These are phyloP conservation scores for Electrona antarctica DNA, from an alignment of 2,113 vertebrate genomes.

Conservation along the genomic window DNA sequence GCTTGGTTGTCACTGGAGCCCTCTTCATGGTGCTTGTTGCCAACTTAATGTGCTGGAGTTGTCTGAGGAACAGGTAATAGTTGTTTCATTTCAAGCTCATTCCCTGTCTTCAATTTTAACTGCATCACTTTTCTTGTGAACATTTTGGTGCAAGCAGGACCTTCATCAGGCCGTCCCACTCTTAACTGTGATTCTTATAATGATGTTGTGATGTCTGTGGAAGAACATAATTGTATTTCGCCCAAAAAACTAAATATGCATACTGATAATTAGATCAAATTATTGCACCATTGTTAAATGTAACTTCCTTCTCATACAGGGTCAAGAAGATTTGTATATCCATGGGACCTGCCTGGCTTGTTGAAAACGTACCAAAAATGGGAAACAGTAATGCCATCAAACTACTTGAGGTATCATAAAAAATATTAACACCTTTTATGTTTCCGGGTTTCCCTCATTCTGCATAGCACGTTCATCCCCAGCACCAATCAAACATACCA, in stretches of 20 bases:
- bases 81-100: not conserved
- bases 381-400: conserved; percentile 77
- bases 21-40: conserved; percentile 50
- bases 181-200: not conserved
- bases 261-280: not conserved
- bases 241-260: not conserved
- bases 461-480: not conserved
- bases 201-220: not conserved
- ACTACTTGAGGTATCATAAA: conserved; percentile 73
- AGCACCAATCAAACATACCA: not conserved
- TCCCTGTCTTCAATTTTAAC: too few relatives aligned
- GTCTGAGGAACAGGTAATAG: conserved; percentile 71
- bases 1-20: conserved; percentile 36
- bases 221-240: not conserved
- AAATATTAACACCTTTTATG: too few relatives aligned
- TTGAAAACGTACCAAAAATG: conserved; percentile 68
- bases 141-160: too few relatives aligned
- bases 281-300: not conserved
- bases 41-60: conserved; percentile 74
- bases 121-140: too few relatives aligned
- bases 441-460: not conserved
- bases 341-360: conserved; percentile 71
- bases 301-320: conserved; percentile 48
- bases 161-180: too few relatives aligned
- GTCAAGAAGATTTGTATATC: conserved; percentile 71